Evolutionary conservation across 2,888 invertebrate genomes (phyloP).

Genomic region (Himalopsyche tibetana): DNA sequence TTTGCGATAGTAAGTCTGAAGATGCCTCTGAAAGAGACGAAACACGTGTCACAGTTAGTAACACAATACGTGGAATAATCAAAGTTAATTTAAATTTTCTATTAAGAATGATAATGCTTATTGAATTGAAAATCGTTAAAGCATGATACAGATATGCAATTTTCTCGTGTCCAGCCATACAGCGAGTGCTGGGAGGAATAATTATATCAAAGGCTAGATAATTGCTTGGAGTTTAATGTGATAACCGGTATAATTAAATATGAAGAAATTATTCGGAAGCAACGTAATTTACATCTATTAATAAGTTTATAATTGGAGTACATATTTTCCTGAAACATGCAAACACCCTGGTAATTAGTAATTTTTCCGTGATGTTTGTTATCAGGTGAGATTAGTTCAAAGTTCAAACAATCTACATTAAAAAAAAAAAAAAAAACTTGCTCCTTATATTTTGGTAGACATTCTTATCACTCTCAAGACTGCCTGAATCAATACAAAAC

Average conservation of each 20-base stretch:
- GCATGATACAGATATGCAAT: background rate
- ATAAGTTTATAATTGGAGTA: background rate
- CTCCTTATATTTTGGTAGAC: too few species aligned
- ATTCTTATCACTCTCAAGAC: too few species aligned
- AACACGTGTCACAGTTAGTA: too few species aligned
- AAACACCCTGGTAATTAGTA: background rate
- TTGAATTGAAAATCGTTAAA: background rate
- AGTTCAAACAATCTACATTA: too few species aligned
- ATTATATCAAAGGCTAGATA: background rate
- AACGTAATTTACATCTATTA: background rate
- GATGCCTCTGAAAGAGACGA: too few species aligned
- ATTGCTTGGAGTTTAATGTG: background rate
- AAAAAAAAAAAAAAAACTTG: too few species aligned
- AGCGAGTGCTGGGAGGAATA: background rate
- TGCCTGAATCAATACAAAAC: too few species aligned
- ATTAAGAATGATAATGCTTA: too few species aligned
- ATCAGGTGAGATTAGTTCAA: too few species aligned
- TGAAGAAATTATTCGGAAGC: constrained; percentile 7
- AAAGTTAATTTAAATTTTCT: too few species aligned
- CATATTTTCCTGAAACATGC: background rate
- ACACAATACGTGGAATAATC: too few species aligned
- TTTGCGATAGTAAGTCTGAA: too few species aligned
- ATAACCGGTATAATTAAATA: constrained; percentile 19
- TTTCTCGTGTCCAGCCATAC: background rate
- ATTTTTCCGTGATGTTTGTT: background rate